phyloP scores from a whole-genome alignment of 2,113 vertebrate genomes.

The Gnathonemus echidnorhynchus region DNA sequence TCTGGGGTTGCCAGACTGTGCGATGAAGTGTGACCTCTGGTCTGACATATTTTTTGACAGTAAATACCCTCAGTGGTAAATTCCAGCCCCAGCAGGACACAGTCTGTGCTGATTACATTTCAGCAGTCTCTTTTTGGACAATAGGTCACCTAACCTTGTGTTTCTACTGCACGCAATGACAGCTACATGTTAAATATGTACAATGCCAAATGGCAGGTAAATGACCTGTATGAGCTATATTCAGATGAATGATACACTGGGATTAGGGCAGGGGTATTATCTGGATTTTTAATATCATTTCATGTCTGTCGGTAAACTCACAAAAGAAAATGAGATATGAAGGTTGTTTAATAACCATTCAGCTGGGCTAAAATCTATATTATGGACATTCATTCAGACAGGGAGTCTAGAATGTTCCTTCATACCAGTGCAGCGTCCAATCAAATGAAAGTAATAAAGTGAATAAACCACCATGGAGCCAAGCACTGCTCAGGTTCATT shows the following conservation, averaged over 20 bases:
- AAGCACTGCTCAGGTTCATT: not conserved
- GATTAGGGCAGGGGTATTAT: not conserved
- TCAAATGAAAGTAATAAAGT: not conserved
- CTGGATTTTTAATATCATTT: not conserved
- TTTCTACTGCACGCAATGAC: not conserved
- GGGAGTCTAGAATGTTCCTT: constrained; percentile 1
- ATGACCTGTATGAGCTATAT: not conserved
- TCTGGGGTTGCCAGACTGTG: not conserved
- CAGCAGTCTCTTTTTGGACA: not conserved
- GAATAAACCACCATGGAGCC: not conserved
- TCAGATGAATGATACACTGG: not conserved
- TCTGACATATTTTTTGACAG: not conserved
- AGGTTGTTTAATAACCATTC: not conserved
- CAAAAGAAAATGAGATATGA: not conserved
- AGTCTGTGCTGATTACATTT: not conserved
- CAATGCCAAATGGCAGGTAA: not conserved
- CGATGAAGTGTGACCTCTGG: not conserved
- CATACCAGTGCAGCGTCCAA: not conserved
- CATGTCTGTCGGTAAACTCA: not conserved
- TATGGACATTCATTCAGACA: not conserved
- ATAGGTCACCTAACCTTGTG: not conserved
- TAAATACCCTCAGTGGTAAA: not conserved
- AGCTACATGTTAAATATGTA: not conserved
- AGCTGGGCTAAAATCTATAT: not conserved
- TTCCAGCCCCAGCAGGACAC: not conserved